Conservation (phyloP, 2,888 invertebrate genomes). For the Sycophila texana region DNA sequence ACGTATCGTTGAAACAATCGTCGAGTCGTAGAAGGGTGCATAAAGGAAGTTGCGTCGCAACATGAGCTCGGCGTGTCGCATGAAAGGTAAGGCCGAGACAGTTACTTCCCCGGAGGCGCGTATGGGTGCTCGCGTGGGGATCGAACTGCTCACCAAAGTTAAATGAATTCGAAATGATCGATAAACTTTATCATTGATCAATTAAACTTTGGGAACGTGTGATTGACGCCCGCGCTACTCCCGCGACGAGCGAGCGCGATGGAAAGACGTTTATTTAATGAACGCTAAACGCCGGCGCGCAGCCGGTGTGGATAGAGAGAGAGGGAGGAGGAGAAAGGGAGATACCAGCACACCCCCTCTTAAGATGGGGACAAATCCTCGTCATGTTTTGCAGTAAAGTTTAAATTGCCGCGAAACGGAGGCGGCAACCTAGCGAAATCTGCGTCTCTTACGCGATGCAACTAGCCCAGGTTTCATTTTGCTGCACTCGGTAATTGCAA, state of each 20-base stretch:
- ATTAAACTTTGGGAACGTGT: slow-evolving; percentile 75
- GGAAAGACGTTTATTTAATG: slow-evolving; percentile 73
- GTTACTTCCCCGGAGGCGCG: neutral
- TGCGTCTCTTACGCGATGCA: slow-evolving; percentile 39
- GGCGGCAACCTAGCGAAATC: slow-evolving; percentile 21
- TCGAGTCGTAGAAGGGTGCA: too few relatives aligned
- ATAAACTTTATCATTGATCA: slow-evolving; percentile 76
- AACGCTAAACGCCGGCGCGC: slow-evolving; percentile 67
- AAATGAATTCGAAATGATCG: slow-evolving; percentile 76
- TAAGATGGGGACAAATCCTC: slow-evolving; percentile 60
- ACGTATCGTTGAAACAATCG: too few relatives aligned
- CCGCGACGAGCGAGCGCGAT: slow-evolving; percentile 56
- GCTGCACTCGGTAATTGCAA: neutral
- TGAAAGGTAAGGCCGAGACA: too few relatives aligned
- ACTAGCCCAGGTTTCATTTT: slow-evolving; percentile 45
- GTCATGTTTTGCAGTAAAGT: slow-evolving; percentile 64
- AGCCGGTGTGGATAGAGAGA: too few relatives aligned
- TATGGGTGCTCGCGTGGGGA: neutral
- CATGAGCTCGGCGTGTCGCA: too few relatives aligned
- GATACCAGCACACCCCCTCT: slow-evolving; percentile 59
- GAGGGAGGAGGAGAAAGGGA: slow-evolving; percentile 47
- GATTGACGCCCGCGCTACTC: slow-evolving; percentile 69
- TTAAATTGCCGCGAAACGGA: slow-evolving; percentile 61
- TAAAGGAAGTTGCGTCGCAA: neutral
- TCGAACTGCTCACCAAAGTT: slow-evolving; percentile 64